phyloP scores from a whole-genome alignment of 2,888 invertebrate genomes.

The Pseudococcus longispinus region DNA sequence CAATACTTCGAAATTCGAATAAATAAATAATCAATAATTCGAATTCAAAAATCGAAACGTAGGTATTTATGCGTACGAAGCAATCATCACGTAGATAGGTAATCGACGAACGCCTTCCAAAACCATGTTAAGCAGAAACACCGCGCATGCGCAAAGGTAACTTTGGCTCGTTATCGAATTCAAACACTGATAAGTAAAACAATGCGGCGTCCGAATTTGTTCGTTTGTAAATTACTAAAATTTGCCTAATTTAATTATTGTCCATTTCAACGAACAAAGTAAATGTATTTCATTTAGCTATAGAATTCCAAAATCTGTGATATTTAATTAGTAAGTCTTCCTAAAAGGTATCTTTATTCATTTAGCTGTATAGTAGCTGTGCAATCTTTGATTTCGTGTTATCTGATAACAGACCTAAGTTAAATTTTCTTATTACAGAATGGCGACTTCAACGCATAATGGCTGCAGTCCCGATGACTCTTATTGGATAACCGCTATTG shows the following conservation, averaged over 20 bases:
- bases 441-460: not conserved
- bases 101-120: not conserved
- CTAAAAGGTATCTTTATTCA: not conserved
- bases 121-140: not conserved
- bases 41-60: too few relatives aligned
- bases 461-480: not conserved
- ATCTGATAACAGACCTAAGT: not conserved
- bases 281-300: not conserved
- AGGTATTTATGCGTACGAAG: too few relatives aligned
- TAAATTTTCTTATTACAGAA: not conserved
- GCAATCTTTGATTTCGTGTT: not conserved
- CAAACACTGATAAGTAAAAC: not conserved
- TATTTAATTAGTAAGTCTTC: not conserved
- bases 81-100: too few relatives aligned
- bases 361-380: not conserved
- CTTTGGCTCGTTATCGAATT: not conserved
- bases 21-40: too few relatives aligned
- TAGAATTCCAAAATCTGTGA: not conserved
- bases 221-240: not conserved
- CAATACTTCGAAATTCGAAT: too few relatives aligned
- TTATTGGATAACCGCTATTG: constrained; percentile 37
- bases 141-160: not conserved
- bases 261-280: not conserved
- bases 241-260: not conserved
- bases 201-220: not conserved